Evolutionary conservation across 2,797 vertebrate genomes (phyloP).

Genomic region (Naso thynnoides): DNA sequence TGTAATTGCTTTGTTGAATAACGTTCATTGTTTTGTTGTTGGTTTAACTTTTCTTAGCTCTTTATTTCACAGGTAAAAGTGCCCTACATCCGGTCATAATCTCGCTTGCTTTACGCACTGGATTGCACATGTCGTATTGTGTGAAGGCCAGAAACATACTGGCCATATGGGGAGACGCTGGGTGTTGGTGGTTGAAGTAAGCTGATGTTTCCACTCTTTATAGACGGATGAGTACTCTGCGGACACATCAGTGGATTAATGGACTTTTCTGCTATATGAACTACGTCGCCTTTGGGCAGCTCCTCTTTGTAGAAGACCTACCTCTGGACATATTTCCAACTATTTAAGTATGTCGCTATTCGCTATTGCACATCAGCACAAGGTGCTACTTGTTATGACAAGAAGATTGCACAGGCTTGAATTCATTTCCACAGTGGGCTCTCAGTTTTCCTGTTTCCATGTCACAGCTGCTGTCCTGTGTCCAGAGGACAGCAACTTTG

Average conservation of each 20-base stretch:
- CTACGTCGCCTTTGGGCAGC: not conserved
- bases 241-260: constrained; percentile 2
- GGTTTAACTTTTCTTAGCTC: too few species aligned
- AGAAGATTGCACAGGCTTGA: not conserved
- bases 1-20: too few species aligned
- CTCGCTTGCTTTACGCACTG: not conserved
- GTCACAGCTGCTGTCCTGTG: constrained; percentile 64
- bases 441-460: constrained; percentile 70
- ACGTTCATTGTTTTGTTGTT: too few species aligned
- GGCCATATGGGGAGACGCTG: rapidly evolving
- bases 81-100: constrained; percentile 8
- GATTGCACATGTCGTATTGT: constrained; percentile 26
- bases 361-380: constrained; percentile 28
- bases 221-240: not conserved
- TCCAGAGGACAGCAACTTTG: constrained; percentile 60
- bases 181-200: not conserved
- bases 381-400: constrained; percentile 5
- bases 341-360: constrained; percentile 46
- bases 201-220: not conserved
- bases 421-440: constrained; percentile 4
- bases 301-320: not conserved
- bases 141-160: rapidly evolving
- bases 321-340: not conserved
- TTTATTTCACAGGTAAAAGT: constrained; percentile 53
- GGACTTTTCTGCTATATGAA: not conserved